Evolutionary conservation across 2,888 invertebrate species (phyloP).

Genomic region (Lochmaea capreae): DNA sequence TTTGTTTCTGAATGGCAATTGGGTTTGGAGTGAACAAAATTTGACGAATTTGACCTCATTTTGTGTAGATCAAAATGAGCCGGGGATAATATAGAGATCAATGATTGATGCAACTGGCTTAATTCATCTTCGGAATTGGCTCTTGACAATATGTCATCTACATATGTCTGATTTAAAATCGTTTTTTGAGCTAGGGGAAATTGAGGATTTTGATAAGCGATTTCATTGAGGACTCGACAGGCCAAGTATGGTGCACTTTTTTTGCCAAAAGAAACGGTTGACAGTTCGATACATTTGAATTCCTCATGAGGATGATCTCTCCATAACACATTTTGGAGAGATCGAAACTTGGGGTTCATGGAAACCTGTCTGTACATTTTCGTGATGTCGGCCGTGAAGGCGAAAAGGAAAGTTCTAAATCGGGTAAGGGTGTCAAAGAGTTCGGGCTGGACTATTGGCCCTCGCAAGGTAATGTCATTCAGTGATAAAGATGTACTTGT

Average conservation of each 20-base stretch:
- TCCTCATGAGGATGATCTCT: neutral
- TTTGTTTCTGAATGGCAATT: neutral
- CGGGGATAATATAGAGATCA: slow-evolving; percentile 1
- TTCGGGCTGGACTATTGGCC: slow-evolving; percentile 26
- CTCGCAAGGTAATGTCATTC: slow-evolving; percentile 28
- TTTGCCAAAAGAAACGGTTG: neutral
- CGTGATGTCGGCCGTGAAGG: neutral
- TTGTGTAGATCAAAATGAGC: slow-evolving; percentile 6
- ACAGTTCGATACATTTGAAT: slow-evolving; percentile 1
- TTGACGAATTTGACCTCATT: slow-evolving; percentile 1
- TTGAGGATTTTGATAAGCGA: neutral
- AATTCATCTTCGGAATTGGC: neutral
- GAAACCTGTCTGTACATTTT: neutral
- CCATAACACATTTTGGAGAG: too few relatives aligned
- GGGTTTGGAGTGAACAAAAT: neutral
- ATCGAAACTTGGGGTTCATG: too few relatives aligned
- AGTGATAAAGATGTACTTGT: slow-evolving; percentile 19
- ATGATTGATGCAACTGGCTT: neutral
- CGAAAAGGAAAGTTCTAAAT: neutral
- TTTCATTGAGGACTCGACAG: slow-evolving; percentile 1
- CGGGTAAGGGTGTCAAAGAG: slow-evolving; percentile 18
- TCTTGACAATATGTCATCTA: neutral
- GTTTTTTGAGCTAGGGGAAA: neutral
- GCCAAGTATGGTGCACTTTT: neutral
- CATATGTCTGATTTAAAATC: neutral